Evolutionary conservation across 2,797 vertebrate genomes (phyloP), one percentile per base, ranked within the genome.

Genomic region (Percopsis omiscomaycus): DNA sequence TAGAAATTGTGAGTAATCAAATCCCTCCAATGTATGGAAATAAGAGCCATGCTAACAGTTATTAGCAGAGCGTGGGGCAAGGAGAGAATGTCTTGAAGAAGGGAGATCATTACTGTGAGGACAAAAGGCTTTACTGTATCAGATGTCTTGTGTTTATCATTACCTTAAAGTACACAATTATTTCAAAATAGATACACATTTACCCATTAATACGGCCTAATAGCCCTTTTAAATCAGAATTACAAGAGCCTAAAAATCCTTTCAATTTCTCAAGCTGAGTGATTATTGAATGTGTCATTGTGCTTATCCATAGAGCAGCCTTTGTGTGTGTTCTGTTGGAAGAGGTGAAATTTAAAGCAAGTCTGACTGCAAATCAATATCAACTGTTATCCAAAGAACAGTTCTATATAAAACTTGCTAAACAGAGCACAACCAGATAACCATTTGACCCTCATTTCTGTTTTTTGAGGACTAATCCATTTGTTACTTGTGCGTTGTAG

Each of bases 1-100:
- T 89, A 82, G 87, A 90, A 92, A 89, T 82, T 72, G 78, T 72
- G 77, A 83, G 87, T 89, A 85, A 92, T 93, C 89, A 89, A 84
- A 90, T 90, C 81, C 75, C 80, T 80, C 74, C 73, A 80, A 84
- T 73, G 65, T 88, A 89, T 83, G 80, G 85, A 87, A 79, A 84
- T 68, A 77, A 59, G 64, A 84, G 74, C 76, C 64, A 30, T 60
- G 68, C 68, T 73, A 59, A 77, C 67, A 58, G 75, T 75, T 81
- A 78, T 85, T 71, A 77, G 78, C 74, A 55, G 73, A 82, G 68
- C 53, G 10, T 46, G 56, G 61, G 64, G 64, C 50, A 48, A 16
- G n/a, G 48, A 56, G 32, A 52, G 53, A 46, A 16, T 29, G 54
- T 6, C 13, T 55, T 13, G 12, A 11, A 2, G 11, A 30, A 58